Conservation (phyloP, 2,113 vertebrate species). For the Gymnorhina tibicen region DNA sequence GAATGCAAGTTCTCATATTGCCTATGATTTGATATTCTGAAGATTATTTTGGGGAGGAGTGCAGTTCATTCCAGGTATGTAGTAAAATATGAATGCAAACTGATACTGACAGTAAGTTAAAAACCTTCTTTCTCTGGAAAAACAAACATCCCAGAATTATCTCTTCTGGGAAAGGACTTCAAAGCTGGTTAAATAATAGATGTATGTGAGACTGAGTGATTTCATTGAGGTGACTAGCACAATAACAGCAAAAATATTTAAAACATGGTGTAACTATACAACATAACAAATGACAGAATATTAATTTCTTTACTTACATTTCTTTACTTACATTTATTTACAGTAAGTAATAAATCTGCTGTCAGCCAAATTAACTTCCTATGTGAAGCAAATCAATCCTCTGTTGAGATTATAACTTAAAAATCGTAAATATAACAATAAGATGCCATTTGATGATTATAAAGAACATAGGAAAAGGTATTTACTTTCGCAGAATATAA, state of each 20-base stretch:
- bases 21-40: neutral
- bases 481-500: neutral
- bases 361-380: neutral
- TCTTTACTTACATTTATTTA: neutral
- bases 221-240: neutral
- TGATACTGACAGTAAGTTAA: neutral
- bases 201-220: neutral
- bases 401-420: neutral
- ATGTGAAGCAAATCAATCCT: neutral
- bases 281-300: neutral
- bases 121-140: neutral
- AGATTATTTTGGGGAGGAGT: neutral
- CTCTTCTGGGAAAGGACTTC: neutral
- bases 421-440: neutral
- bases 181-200: slow-evolving; percentile 11
- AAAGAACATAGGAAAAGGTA: neutral
- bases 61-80: neutral
- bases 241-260: neutral
- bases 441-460: neutral
- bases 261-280: neutral
- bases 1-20: neutral
- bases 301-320: neutral
- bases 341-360: neutral
- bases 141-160: neutral
- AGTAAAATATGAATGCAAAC: neutral